phyloP scores from a whole-genome alignment of 2,113 vertebrate species.

The Mobula birostris region DNA sequence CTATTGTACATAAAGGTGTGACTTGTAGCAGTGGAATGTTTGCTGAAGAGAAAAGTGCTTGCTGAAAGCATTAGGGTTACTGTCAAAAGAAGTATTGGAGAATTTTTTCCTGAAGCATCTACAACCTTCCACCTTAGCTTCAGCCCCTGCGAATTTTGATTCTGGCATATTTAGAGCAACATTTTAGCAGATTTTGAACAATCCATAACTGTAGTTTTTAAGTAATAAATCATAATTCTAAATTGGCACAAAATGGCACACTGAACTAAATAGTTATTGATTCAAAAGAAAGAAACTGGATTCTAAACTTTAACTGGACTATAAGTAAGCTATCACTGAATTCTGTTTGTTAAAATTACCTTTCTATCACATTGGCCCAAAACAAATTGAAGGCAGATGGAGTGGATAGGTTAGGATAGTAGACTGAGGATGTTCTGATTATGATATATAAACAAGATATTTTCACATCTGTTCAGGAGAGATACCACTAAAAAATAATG shows the following conservation, averaged over 20 bases:
- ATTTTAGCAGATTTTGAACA: background rate
- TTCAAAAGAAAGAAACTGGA: background rate
- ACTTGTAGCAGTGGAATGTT: background rate
- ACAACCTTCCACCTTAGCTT: background rate
- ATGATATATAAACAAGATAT: background rate
- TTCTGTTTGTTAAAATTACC: background rate
- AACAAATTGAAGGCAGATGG: background rate
- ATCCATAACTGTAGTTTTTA: background rate
- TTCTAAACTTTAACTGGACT: background rate
- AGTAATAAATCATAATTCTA: background rate
- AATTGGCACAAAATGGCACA: background rate
- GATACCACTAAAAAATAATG: too few species aligned
- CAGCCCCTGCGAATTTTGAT: background rate
- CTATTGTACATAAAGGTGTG: background rate
- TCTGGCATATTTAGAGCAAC: background rate
- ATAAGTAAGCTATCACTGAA: background rate
- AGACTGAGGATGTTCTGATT: background rate
- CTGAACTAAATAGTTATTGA: background rate
- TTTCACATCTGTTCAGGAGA: background rate
- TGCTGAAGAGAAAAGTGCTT: background rate
- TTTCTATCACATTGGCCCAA: background rate
- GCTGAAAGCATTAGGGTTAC: background rate
- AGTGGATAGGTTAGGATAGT: too few species aligned
- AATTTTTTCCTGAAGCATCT: background rate
- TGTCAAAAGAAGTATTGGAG: background rate